phyloP scores from a whole-genome alignment of 2,113 vertebrate genomes.

The Oreochromis niloticus region DNA sequence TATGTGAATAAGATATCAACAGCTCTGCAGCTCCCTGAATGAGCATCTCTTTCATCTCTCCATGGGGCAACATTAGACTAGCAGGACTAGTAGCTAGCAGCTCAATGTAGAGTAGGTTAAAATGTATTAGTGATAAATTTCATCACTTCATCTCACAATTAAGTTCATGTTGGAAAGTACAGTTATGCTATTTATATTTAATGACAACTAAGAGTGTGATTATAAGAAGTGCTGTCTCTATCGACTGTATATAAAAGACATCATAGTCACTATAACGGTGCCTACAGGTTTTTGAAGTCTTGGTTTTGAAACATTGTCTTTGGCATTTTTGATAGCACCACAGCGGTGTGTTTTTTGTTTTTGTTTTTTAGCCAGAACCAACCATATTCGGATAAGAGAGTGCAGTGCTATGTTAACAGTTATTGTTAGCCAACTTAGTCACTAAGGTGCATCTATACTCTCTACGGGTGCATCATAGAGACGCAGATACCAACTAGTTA shows the following conservation, averaged over 20 bases:
- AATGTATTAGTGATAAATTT: not conserved
- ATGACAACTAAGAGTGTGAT: not conserved
- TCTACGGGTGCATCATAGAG: not conserved
- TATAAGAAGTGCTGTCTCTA: not conserved
- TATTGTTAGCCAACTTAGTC: not conserved
- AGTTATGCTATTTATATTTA: not conserved
- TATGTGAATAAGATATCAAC: not conserved
- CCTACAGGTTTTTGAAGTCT: not conserved
- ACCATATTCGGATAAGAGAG: not conserved
- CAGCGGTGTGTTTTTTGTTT: not conserved
- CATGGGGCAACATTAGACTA: not conserved
- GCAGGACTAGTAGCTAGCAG: not conserved
- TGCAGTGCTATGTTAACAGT: not conserved
- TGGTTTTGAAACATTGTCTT: not conserved
- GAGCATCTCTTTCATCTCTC: not conserved
- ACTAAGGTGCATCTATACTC: not conserved
- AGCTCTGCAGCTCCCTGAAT: not conserved
- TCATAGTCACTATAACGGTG: not conserved
- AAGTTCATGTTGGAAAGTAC: not conserved
- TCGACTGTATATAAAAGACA: not conserved
- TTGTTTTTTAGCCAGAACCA: not conserved
- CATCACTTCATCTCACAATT: not conserved
- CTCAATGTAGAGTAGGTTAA: not conserved
- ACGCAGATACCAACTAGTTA: not conserved
- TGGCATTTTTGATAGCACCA: not conserved